Evolutionary conservation across 2,113 vertebrate species (phyloP).

Genomic region (Phylloscopus trochiloides): DNA sequence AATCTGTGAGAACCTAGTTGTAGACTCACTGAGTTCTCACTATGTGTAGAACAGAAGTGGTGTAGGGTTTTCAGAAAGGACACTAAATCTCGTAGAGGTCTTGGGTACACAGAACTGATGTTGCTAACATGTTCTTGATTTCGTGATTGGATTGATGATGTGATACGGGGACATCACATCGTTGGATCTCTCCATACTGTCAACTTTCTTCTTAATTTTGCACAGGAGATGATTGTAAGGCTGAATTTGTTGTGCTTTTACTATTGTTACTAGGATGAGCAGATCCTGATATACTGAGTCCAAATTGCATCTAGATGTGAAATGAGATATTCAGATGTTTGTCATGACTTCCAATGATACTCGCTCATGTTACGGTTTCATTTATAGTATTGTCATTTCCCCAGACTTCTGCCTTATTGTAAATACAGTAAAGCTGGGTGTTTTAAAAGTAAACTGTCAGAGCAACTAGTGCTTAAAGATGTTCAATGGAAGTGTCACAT

Average conservation of each 20-base stretch:
- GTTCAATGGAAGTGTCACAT: background rate
- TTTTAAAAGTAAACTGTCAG: background rate
- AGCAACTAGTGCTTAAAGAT: background rate
- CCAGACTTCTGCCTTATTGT: background rate
- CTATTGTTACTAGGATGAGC: background rate
- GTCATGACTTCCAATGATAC: background rate
- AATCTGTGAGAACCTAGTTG: background rate
- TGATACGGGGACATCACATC: accelerated
- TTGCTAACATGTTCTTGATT: background rate
- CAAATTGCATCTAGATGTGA: background rate
- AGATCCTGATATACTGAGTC: background rate
- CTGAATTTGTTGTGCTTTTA: background rate
- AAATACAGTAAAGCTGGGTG: background rate
- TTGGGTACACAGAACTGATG: background rate
- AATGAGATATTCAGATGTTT: background rate
- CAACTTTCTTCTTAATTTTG: background rate
- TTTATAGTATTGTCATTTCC: background rate
- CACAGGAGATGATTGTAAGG: background rate
- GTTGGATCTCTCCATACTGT: background rate
- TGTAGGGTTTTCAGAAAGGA: background rate
- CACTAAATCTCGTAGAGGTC: background rate
- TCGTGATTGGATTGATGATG: background rate
- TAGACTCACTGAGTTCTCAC: background rate
- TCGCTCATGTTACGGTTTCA: background rate
- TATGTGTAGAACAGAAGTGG: background rate